Evolutionary conservation across 2,888 invertebrate genomes (phyloP), one percentile per base, ranked within the genome.

Genomic region (Leptopilina drosophilae): DNA sequence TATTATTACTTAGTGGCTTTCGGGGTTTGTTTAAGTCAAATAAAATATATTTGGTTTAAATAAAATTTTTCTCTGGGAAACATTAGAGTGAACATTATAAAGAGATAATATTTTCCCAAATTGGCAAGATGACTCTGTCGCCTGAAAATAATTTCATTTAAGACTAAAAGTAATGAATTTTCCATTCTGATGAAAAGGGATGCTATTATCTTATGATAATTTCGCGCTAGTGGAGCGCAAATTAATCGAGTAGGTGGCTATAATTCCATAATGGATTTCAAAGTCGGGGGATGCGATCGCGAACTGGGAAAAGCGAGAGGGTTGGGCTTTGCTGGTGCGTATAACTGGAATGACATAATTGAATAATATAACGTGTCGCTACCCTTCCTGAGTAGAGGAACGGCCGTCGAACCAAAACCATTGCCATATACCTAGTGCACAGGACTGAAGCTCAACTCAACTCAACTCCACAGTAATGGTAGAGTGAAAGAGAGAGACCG

Each of bases 271-370:
- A 89, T 89, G 86, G 87, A 82, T 84, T 84, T 83, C 82, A 78
- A 81, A 82, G 83, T 86, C 83, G 81, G 82, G 84, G 85, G 78
- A 80, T 85, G 83, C 82, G 84, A 83, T 83, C 81, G 83, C 82
- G 82, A 82, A 78, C 79, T 77, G 81, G 78, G 80, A 33, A 82
- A 81, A 82, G 80, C 78, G 69, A 76, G 77, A 82, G 80, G 81
- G 83, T 82, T 79, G 81, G 82, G 83, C 79, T 81, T 81, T 84
- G 86, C 86, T 85, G 87, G 85, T 84, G 88, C 89, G 89, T 89
- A 88, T 89, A 89, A 89, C 90, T 87, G 84, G 88, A 88, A 90
- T 90, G 90, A 89, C 90, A 90, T 91, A 90, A 91, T 91, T 91
- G 90, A 91, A 91, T 91, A 89, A 91, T 91, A 91, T 90, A 91